Conservation (phyloP, 2,797 vertebrate genomes). For the Pitangus sulphuratus region DNA sequence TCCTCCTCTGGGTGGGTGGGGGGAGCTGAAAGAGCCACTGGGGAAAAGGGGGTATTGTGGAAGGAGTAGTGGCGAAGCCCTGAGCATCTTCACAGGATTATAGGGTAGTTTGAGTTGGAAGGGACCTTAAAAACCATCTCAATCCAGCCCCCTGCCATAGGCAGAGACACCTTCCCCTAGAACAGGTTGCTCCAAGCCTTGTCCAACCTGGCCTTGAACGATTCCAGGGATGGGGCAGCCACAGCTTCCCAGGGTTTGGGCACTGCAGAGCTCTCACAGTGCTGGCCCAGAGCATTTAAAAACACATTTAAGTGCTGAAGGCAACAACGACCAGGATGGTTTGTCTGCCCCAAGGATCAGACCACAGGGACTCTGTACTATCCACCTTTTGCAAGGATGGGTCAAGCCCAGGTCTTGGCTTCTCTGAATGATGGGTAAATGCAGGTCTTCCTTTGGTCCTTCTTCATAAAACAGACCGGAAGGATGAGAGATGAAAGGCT, state of each 20-base stretch:
- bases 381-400: neutral
- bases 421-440: neutral
- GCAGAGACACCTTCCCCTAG: neutral
- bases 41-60: accelerated
- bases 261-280: accelerated
- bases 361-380: neutral
- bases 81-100: neutral
- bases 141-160: accelerated
- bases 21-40: neutral
- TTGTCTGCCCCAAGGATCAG: neutral
- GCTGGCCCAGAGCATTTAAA: neutral
- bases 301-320: neutral
- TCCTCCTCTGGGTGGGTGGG: neutral
- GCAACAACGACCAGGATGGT: too few species aligned
- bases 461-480: neutral
- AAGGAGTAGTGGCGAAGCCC: neutral
- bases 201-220: neutral
- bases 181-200: neutral
- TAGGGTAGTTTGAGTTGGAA: neutral
- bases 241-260: accelerated
- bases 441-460: neutral
- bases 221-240: neutral
- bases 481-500: neutral
- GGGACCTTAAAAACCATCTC: neutral
- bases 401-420: neutral